A percentile compares a stretch with the other conserved stretches of the same genome.
These are phyloP conservation scores for Acanthiza pusilla DNA, from an alignment of 2,797 vertebrate species.

Conservation along the genomic window DNA sequence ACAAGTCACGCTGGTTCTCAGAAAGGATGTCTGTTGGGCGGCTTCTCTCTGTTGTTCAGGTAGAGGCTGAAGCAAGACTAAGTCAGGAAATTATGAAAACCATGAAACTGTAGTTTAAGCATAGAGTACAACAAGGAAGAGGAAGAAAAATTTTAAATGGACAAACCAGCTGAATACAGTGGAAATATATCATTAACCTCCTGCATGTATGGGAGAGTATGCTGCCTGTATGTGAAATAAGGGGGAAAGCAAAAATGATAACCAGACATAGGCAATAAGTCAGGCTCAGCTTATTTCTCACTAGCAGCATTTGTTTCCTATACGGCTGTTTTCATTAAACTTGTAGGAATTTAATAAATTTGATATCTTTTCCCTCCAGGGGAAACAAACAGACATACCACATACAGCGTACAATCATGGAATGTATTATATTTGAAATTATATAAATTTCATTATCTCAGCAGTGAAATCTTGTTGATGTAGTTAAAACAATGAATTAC, in stretches of 20 bases:
- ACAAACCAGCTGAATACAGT: neutral
- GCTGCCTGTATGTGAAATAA: neutral
- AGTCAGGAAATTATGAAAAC: neutral
- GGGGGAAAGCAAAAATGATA: neutral
- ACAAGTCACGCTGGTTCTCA: neutral
- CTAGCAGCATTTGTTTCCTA: neutral
- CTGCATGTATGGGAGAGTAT: neutral
- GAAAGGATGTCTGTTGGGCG: neutral
- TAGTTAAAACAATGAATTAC: neutral
- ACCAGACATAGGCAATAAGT: neutral
- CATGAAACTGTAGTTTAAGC: neutral
- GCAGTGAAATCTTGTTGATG: neutral
- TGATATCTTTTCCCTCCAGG: neutral
- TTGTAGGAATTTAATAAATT: neutral
- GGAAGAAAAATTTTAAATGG: neutral
- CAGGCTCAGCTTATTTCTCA: neutral
- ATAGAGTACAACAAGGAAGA: neutral
- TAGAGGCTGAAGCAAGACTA: neutral
- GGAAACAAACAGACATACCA: neutral
- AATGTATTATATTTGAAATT: neutral
- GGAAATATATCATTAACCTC: neutral
- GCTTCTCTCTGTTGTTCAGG: neutral
- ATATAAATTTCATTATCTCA: neutral
- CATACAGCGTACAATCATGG: neutral
- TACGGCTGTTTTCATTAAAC: neutral